Conservation (phyloP, 2,113 vertebrate genomes). For the Hystrix cristata region DNA sequence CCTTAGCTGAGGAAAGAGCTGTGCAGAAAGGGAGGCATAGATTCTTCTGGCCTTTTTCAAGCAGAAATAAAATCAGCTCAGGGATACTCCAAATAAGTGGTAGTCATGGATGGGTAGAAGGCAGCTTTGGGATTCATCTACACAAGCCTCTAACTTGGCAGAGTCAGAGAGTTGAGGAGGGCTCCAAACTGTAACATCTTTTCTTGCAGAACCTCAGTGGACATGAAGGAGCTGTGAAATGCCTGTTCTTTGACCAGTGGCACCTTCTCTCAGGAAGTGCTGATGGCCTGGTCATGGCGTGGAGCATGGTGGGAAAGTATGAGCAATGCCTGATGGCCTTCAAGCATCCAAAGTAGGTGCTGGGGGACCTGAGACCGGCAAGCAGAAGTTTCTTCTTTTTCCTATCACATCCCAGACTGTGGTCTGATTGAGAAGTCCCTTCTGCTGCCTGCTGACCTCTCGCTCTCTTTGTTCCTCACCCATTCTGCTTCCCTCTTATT, state of each 20-base stretch:
- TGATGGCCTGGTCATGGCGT: slow-evolving; percentile 90
- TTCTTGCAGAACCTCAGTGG: slow-evolving; percentile 88
- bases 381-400: background rate
- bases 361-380: background rate
- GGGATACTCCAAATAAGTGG: background rate
- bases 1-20: background rate
- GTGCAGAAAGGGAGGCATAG: background rate
- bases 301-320: slow-evolving; percentile 90
- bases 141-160: background rate
- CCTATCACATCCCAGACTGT: fast-evolving
- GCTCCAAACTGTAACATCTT: slow-evolving; percentile 5
- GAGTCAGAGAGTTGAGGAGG: background rate
- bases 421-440: background rate
- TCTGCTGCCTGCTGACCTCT: background rate
- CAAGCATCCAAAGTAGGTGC: slow-evolving; percentile 92
- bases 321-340: slow-evolving; percentile 90
- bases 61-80: background rate
- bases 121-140: background rate
- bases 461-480: background rate
- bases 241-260: slow-evolving; percentile 92
- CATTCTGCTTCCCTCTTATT: background rate
- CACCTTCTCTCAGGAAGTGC: slow-evolving; percentile 92
- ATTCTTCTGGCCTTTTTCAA: background rate
- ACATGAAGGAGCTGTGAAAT: slow-evolving; percentile 91
- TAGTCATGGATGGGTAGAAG: background rate